These are phyloP conservation scores for Myiotriccus ornatus DNA, from an alignment of 2,797 vertebrate species.

Conservation along the genomic window DNA sequence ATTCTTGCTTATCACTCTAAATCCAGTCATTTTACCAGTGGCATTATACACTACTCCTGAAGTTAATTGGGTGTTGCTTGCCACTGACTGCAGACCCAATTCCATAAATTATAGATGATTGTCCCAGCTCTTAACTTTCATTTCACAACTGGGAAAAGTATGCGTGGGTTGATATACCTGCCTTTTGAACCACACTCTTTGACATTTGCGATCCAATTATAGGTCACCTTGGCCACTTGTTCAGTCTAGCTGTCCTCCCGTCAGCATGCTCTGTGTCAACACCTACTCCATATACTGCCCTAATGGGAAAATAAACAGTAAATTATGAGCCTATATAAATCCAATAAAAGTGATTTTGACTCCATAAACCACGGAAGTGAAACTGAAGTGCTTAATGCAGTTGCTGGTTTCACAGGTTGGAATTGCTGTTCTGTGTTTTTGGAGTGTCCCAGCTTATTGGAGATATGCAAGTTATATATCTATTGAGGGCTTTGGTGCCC, in stretches of 20 bases:
- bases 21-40: background rate
- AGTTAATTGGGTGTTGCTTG: constrained; percentile 28
- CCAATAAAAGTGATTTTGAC: background rate
- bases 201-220: constrained; percentile 51
- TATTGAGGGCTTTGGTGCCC: background rate
- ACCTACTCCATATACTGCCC: background rate
- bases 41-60: background rate
- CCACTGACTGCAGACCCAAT: background rate
- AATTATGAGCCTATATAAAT: constrained; percentile 16
- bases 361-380: background rate
- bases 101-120: constrained; percentile 9
- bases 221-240: background rate
- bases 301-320: constrained; percentile 31
- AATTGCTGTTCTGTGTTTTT: background rate
- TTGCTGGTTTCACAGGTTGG: background rate
- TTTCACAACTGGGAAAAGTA: constrained; percentile 1
- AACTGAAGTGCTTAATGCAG: background rate
- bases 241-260: background rate
- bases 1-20: constrained; percentile 12
- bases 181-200: background rate
- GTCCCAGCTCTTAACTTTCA: background rate
- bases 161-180: background rate
- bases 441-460: background rate
- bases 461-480: background rate
- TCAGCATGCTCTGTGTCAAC: background rate